phyloP scores from a whole-genome alignment of 2,888 invertebrate species.

The Euplexia lucipara region DNA sequence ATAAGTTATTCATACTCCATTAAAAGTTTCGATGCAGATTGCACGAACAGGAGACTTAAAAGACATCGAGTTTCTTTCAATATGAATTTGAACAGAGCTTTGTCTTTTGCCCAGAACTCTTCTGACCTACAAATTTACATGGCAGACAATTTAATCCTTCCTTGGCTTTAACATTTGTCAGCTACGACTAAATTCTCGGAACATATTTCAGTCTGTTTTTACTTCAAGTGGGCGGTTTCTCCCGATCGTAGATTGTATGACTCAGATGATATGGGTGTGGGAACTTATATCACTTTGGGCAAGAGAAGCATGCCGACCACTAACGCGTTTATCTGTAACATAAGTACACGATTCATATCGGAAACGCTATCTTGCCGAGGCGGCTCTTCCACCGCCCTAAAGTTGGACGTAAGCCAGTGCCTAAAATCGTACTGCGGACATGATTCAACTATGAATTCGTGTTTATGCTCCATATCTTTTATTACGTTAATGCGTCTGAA shows the following conservation, averaged over 20 bases:
- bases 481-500: conserved; percentile 73
- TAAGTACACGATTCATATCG: conserved; percentile 79
- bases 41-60: conserved; percentile 49
- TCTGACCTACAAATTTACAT: conserved; percentile 74
- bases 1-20: conserved; percentile 62
- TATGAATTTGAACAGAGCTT: conserved; percentile 62
- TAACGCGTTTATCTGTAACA: conserved; percentile 77
- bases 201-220: conserved; percentile 80
- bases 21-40: conserved; percentile 58
- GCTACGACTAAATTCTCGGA: conserved; percentile 74
- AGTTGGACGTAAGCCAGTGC: conserved; percentile 85
- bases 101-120: conserved; percentile 68
- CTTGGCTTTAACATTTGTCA: conserved; percentile 68
- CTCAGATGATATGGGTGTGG: conserved; percentile 85
- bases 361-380: conserved; percentile 74
- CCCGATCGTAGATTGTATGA: conserved; percentile 82
- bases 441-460: conserved; percentile 78
- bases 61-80: conserved; percentile 66
- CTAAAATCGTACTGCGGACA: conserved; percentile 82
- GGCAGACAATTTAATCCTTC: conserved; percentile 75
- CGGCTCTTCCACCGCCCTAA: conserved; percentile 75
- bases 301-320: conserved; percentile 71
- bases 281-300: conserved; percentile 79
- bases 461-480: conserved; percentile 78
- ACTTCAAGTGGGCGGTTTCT: conserved; percentile 83